Evolutionary conservation across 2,888 invertebrate species (phyloP), one percentile per base, ranked within the genome.

Genomic region (Sthenelais limicola): DNA sequence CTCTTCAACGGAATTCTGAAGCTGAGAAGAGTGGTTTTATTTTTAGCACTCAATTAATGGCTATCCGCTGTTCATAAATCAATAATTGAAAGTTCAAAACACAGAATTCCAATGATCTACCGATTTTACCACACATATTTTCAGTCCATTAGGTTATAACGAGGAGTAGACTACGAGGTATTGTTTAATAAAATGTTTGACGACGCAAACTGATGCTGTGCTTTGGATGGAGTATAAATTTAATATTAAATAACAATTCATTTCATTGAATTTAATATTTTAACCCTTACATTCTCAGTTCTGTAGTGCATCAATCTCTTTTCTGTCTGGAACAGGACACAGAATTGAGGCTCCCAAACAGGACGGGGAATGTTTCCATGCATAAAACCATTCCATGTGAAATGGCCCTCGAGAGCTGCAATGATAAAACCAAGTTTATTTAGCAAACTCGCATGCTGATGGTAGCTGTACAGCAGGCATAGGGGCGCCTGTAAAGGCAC

Each of bases 281-380:
- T 9, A 15, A 18, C 15, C 24, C 56, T 92, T 88, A 94, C 92
- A 88, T 94, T 93, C 88, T 94, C 93, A 86, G 92, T 92, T 79
- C 92, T 91, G 89, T 93, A 93, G 54, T 93, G 92, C 18, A 93
- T 92, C 85, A 94, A 91, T 73, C 92, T 92, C 84, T 92, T 91
- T 80, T 93, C 91, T 87, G 93, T 92, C 88, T 93, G 93, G 80
- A 92, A 91, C 81, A 94, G 90, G 52, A 94, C 93, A 88, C 93
- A 93, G 89, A 93, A 94, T 89, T 92, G 92, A 21, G 93, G 93
- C 88, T 93, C 92, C 93, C 93, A 94, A 43, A 87, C 82, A 32
- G 88, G 87, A 68, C 85, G 81, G 2, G 92, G 90, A 66, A 77
- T 77, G 47, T 78, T 72, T 24, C 86, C 85, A 33, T 78, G 80